A percentile compares a stretch with the other conserved stretches of the same genome.
phyloP scores from a whole-genome alignment of 2,113 vertebrate genomes.

The Aegithalos caudatus region DNA sequence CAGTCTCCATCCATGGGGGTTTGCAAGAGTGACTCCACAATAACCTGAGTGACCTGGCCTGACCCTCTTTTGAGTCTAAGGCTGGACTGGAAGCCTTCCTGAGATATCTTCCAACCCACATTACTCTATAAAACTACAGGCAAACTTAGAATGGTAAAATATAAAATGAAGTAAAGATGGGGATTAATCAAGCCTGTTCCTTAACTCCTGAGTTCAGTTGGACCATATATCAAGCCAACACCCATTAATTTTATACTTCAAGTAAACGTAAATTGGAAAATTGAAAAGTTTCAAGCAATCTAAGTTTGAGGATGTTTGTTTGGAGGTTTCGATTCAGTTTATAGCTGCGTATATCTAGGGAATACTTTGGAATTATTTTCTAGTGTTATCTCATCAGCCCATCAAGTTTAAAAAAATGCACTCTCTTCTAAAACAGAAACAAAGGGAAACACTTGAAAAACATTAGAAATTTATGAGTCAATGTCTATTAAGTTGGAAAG shows the following conservation, averaged over 20 bases:
- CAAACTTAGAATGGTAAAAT: not conserved
- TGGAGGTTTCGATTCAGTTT: not conserved
- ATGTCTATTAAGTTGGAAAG: not conserved
- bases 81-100: not conserved
- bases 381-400: not conserved
- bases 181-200: not conserved
- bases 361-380: not conserved
- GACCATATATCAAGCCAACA: not conserved
- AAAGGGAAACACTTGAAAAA: not conserved
- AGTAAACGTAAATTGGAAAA: not conserved
- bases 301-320: not conserved
- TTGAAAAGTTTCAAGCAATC: not conserved
- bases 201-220: not conserved
- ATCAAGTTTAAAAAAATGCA: not conserved
- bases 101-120: not conserved
- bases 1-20: not conserved
- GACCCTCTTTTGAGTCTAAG: not conserved
- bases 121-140: not conserved
- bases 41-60: not conserved
- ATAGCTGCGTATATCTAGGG: not conserved
- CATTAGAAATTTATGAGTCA: not conserved
- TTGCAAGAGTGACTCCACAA: not conserved
- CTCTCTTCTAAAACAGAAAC: not conserved
- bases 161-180: not conserved
- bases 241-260: not conserved